Conservation (phyloP, 2,888 invertebrate genomes). For the Leucozona laternaria region DNA sequence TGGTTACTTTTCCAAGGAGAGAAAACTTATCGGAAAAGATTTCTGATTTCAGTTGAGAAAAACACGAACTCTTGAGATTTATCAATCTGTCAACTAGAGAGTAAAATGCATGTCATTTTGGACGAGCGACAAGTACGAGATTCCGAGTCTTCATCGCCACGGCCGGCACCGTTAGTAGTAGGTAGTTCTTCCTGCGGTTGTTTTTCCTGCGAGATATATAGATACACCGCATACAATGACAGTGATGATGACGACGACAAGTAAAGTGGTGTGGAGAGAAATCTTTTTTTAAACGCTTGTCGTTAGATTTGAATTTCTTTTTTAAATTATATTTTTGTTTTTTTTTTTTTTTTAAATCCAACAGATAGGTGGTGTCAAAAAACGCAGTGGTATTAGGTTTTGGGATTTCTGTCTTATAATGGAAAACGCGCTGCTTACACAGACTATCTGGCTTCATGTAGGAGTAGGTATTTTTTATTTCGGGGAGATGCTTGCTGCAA, state of each 20-base stretch:
- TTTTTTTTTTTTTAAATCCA: background rate
- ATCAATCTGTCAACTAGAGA: conserved; percentile 75
- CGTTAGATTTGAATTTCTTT: conserved; percentile 21
- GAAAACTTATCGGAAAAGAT: conserved; percentile 64
- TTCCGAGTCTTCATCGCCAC: conserved; percentile 10
- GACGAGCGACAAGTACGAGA: conserved; percentile 59
- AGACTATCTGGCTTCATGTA: conserved; percentile 33
- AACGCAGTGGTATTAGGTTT: conserved; percentile 31
- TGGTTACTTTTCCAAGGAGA: conserved; percentile 2
- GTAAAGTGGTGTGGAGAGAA: conserved; percentile 52
- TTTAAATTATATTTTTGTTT: background rate
- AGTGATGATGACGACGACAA: conserved; percentile 53
- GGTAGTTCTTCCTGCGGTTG: background rate
- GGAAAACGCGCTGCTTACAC: background rate
- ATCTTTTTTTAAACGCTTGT: conserved; percentile 45
- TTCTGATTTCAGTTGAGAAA: conserved; percentile 20
- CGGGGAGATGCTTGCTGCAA: background rate
- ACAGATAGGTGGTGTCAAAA: conserved; percentile 35
- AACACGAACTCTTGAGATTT: conserved; percentile 73
- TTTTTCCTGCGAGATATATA: conserved; percentile 34
- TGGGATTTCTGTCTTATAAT: background rate
- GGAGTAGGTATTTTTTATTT: background rate
- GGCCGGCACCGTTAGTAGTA: too few relatives aligned
- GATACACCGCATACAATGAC: conserved; percentile 33
- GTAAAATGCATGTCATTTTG: conserved; percentile 73